Evolutionary conservation across 2,113 vertebrate genomes (phyloP), one percentile per base, ranked within the genome.

Genomic region (Nanorana parkeri): DNA sequence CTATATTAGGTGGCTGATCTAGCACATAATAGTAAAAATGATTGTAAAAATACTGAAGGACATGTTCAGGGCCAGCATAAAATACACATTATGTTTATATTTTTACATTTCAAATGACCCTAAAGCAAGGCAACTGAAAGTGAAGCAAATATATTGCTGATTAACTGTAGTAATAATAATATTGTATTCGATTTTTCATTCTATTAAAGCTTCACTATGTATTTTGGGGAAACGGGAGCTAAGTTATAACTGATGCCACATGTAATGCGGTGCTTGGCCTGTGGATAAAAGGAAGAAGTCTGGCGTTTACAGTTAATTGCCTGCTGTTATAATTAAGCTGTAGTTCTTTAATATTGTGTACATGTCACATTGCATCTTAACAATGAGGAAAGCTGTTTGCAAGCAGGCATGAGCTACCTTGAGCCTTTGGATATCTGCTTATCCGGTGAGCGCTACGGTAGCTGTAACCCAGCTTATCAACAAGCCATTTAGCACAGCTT

Each of bases 241-340:
- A 81, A 67, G 80, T 28, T 26, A 26, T 55, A 55, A 16, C 47
- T 17, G 4, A 1, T 17, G 15, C 69, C 23, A 29, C 41, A 54
- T 47, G 55, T 3, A 56, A 64, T 32, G 60, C 47, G 75, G 61
- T 60, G 17, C n/a, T 36, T 17, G 67, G 47, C 60, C 68, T 74
- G 69, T 65, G 69, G 80, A 56, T 54, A 84, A n/a, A 32, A 69
- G 15, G 41, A 84, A 75, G 23, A 21, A 54, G 69, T 47, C 52
- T 77, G 47, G 47, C 36, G 77, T 82, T 85, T 28, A n/a, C 55
- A 81, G 68, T 78, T 85, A 86, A 75, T 76, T 81, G 77, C 77
- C 65, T 84, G 32, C 60, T 85, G 82, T 77, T 64, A 82, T 78
- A 80, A 84, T 86, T 21, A 67, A 86, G 65, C 68, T 56, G 65